Percentiles rank a stretch among this genome's conserved stretches.
These are phyloP conservation scores for Hemistola chrysoprasaria DNA, from an alignment of 2,888 invertebrate genomes.

Conservation along the genomic window DNA sequence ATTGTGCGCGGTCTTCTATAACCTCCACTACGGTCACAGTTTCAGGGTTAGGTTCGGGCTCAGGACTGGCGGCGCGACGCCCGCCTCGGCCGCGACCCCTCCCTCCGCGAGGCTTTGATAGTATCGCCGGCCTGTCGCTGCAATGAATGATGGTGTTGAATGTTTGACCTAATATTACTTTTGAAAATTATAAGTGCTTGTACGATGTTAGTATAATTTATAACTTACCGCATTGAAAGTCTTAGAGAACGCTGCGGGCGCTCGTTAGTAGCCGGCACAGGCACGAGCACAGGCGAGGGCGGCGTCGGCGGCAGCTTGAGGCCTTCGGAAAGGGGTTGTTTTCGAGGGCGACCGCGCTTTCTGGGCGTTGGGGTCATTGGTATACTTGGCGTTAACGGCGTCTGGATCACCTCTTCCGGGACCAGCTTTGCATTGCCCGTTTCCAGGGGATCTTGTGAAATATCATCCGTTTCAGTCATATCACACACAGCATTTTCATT, in stretches of 20 bases:
- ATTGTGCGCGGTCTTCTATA: slow-evolving; percentile 16
- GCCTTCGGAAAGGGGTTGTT: slow-evolving; percentile 63
- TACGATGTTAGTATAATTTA: slow-evolving; percentile 1
- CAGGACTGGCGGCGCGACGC: slow-evolving; percentile 37
- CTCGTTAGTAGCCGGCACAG: slow-evolving; percentile 52
- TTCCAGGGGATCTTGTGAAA: slow-evolving; percentile 73
- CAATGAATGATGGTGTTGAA: slow-evolving; percentile 4
- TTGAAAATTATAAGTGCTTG: too few species aligned
- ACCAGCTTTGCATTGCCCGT: slow-evolving; percentile 48
- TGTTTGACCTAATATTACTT: background rate
- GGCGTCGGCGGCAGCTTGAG: slow-evolving; percentile 44
- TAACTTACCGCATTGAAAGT: slow-evolving; percentile 58
- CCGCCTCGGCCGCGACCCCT: slow-evolving; percentile 66
- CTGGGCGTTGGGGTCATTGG: slow-evolving; percentile 69
- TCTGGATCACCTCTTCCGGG: slow-evolving; percentile 34
- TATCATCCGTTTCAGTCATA: slow-evolving; percentile 58
- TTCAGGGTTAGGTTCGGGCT: slow-evolving; percentile 29
- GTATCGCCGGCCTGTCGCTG: slow-evolving; percentile 67
- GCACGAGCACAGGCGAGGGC: slow-evolving; percentile 59
- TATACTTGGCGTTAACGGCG: slow-evolving; percentile 36
- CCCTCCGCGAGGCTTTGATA: slow-evolving; percentile 60
- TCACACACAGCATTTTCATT: slow-evolving; percentile 73
- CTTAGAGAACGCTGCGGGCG: slow-evolving; percentile 73
- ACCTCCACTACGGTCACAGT: slow-evolving; percentile 30
- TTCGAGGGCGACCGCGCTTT: slow-evolving; percentile 74